Base-by-base conservation (phyloP, 2,113 vertebrate genomes). In the Blennius ocellaris region DNA sequence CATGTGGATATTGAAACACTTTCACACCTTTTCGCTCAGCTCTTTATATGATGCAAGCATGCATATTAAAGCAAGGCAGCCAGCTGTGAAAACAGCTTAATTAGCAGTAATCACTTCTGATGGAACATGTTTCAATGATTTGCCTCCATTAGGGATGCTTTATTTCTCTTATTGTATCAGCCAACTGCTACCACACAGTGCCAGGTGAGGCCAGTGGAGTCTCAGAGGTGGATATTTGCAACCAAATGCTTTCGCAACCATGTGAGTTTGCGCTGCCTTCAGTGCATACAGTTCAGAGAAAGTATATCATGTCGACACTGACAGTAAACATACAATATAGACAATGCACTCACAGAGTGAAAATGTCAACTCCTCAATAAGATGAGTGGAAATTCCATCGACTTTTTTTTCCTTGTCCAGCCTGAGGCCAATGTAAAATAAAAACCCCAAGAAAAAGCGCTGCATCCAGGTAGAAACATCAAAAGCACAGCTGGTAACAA, bases 61-160 rank as follows among this genome's bases (percentile, higher is more conserved):
- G 82, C 91, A 91, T 90, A 93, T 90, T 91, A 91, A 89, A 77
- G 88, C 57, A 67, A 85, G 68, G 90, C 86, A 92, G 81, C 88
- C 87, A 89, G 89, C 91, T 92, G 91, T 93, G 89, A 93, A 93
- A 92, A 90, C 85, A 83, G 85, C 90, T 93, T 93, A 94, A 93
- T 94, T 93, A 92, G 88, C 78, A 70, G 81, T 93, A 92, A 93
- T 94, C 88, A 90, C 89, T 90, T 93, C 87, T 91, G 90, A 93
- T 92, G 88, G 78, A 92, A 90, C 89, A 91, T 89, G 90, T 92
- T 93, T 92, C 89, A 90, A 91, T 73, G 87, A 90, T 92, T 92
- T 93, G 87, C 90, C 87, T 90, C 86, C 87, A 93, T 92, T 91
- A 93, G 85, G 80, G 80, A 90, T 87, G 76, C 78, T 79, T 92